phyloP scores from a whole-genome alignment of 1,140 invertebrate species.

The Leptinotarsa texana region DNA sequence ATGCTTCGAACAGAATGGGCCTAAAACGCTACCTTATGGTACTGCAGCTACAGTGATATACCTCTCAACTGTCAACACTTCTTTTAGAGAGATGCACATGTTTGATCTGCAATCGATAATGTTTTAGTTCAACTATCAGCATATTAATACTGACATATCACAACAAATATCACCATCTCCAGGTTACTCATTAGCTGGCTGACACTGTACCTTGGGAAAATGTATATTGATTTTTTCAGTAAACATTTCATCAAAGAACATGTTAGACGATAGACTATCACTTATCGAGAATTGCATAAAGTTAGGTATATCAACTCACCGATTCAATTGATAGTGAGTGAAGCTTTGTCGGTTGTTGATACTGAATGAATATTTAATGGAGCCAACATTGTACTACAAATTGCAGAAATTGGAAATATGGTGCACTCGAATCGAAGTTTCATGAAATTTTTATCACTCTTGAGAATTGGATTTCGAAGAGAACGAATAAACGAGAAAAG shows the following conservation, averaged over 20 bases:
- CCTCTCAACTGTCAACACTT: no score
- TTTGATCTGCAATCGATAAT: no score
- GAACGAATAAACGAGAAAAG: neutral
- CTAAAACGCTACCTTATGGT: no score
- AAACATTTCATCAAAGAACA: neutral
- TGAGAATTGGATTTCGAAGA: neutral
- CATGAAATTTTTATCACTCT: neutral
- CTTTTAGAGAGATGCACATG: no score
- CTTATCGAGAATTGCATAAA: neutral
- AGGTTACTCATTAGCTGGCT: no score
- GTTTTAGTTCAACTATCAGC: no score
- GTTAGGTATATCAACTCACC: neutral
- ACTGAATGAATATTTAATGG: neutral
- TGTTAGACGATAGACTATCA: neutral
- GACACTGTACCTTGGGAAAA: no score
- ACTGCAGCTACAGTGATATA: no score
- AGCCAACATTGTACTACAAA: neutral
- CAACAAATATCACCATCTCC: no score
- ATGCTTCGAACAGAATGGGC: no score
- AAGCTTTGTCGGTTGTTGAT: conserved; percentile 1
- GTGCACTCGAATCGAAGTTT: neutral
- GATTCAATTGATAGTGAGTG: neutral
- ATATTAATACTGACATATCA: no score
- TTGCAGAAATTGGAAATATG: conserved; percentile 1
- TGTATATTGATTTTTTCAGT: no score